Percentiles rank a stretch among this genome's conserved stretches.
phyloP scores from a whole-genome alignment of 2,113 vertebrate species.

The Chloroceryle aenea region DNA sequence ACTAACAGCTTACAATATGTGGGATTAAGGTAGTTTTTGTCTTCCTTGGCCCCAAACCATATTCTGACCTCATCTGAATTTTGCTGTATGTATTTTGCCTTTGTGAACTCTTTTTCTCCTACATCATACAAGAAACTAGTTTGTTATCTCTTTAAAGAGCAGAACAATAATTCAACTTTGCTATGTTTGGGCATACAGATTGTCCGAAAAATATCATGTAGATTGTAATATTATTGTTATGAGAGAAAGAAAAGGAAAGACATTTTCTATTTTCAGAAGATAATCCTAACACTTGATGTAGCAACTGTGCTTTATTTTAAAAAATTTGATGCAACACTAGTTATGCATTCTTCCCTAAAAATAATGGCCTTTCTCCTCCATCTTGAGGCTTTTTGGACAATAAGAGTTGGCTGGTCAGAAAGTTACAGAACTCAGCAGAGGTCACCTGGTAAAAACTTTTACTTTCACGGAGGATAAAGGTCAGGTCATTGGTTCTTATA shows the following conservation, averaged over 20 bases:
- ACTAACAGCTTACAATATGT: not conserved
- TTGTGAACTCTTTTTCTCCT: not conserved
- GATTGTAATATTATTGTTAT: not conserved
- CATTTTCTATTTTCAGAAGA: not conserved
- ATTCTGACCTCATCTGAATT: not conserved
- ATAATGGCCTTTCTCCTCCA: not conserved
- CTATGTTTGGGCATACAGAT: not conserved
- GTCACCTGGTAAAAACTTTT: not conserved
- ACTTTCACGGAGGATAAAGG: not conserved
- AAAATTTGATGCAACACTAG: not conserved
- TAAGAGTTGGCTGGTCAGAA: not conserved
- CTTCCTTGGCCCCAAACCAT: not conserved
- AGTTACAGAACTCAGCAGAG: not conserved
- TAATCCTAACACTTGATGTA: not conserved
- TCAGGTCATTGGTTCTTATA: not conserved
- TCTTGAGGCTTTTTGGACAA: not conserved
- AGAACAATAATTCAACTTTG: not conserved
- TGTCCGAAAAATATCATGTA: not conserved
- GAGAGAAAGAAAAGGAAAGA: not conserved
- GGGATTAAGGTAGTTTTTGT: not conserved
- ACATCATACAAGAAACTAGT: not conserved
- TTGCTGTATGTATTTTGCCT: not conserved
- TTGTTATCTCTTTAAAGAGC: not conserved
- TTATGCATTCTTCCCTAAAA: not conserved
- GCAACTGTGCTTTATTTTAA: not conserved